Base-by-base conservation (phyloP, 1,140 invertebrate genomes). In the Cydia amplana region DNA sequence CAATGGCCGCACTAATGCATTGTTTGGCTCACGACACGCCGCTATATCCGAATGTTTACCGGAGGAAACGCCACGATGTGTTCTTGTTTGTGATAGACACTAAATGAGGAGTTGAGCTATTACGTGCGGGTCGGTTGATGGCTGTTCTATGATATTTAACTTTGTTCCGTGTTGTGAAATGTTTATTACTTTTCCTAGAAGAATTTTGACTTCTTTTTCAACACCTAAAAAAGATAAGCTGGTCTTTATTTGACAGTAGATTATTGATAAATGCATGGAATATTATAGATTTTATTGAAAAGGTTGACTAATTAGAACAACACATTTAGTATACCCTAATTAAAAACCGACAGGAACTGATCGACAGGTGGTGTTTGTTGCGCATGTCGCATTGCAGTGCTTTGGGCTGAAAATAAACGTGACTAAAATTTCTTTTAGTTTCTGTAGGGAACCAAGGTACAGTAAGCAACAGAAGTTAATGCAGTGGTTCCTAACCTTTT, bases 31-130 rank as follows among this genome's bases (percentile, higher is more conserved):
- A 32, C 63, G 23, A 60, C 55, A 12, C 55, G 49, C 60, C 7
- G 64, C 64, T 65, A 65, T 65, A 36, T 65, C 64, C 64, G 64
- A 65, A 65, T 65, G 28, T 65, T 28, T 65, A 32, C 23, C n/a
- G 14, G 23, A 65, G 64, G 28, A 65, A 65, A 14, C 14, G 25
- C 14, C 18, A n/a, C 14, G 64, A 65, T 65, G 64, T 65, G 64
- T 32, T 65, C 36, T 32, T 36, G 64, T 65, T 32, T 23, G 14
- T 4, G 14, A 65, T 28, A 32, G 28, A 32, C 64, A 36, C 4
- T 23, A n/a, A 65, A 36, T 65, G 25, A 23, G n/a, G n/a, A 18
- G 55, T 60, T 23, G 20, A 60, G 20, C 18, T 23, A 60, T 60
- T 60, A 23, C 7, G 55, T 20, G 55, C 23, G 10, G 20, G 55